These are phyloP conservation scores for Stegostoma tigrinum DNA, from an alignment of 2,113 vertebrate genomes.

Conservation along the genomic window DNA sequence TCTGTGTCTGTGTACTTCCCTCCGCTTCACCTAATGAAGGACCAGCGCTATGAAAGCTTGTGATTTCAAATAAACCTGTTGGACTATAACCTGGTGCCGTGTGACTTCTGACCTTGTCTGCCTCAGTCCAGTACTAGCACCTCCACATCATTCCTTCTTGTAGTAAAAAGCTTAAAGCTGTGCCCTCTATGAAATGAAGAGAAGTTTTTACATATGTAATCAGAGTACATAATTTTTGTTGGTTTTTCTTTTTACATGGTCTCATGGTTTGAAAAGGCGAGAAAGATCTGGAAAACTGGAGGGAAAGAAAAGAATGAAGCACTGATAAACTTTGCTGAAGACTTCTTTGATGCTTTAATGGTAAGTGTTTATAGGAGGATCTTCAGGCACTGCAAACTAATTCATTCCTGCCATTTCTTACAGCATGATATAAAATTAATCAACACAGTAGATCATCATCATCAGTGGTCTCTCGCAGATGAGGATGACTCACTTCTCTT, in stretches of 20 bases:
- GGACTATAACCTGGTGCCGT: too few relatives aligned
- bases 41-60: too few relatives aligned
- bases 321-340: constrained; percentile 67
- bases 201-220: neutral
- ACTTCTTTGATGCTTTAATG: constrained; percentile 76
- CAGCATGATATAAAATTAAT: neutral
- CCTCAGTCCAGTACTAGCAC: too few relatives aligned
- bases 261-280: constrained; percentile 82
- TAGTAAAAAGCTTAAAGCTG: too few relatives aligned
- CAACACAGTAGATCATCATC: too few relatives aligned
- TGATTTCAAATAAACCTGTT: too few relatives aligned
- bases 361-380: constrained; percentile 51
- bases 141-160: too few relatives aligned
- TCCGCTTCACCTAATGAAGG: too few relatives aligned
- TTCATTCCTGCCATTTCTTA: neutral
- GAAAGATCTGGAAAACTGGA: constrained; percentile 62
- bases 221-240: constrained; percentile 37
- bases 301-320: constrained; percentile 60
- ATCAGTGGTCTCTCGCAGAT: too few relatives aligned
- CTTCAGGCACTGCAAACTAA: neutral
- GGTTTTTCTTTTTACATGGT: constrained; percentile 67
- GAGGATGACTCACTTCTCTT: too few relatives aligned
- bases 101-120: too few relatives aligned
- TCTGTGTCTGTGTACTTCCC: too few relatives aligned
- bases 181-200: neutral